Base-by-base conservation (phyloP, 2,113 vertebrate genomes). In the Anthoscopus minutus region DNA sequence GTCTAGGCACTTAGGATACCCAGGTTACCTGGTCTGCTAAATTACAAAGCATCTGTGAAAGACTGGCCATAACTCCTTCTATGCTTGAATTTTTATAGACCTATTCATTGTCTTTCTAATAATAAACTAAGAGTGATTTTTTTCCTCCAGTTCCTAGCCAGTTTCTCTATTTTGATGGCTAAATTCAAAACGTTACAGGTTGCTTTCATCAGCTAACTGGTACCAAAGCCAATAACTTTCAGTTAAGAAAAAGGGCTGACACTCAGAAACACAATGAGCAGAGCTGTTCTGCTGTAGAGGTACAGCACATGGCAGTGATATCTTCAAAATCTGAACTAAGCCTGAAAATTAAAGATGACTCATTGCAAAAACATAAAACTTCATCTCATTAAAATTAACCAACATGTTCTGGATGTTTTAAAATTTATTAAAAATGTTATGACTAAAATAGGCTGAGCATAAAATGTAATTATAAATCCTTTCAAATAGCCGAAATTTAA, bases 281-380 rank as follows among this genome's bases (percentile, higher is more conserved):
- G 56, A 40, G 47, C 8, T 19, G 31, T 12, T 84, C 14, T 11
- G 4, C 12, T 23, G 16, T 6, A 37, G 24, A 27, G 15, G 11
- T 7, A 60, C 19, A 53, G 31, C 13, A 66, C 40, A 38, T 0
- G 2, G 18, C 3, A 2, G 18, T 1, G 23, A 0, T 9, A 60
- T 6, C 78, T 74, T 45, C 11, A 20, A 70, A 74, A 81, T 8
- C 51, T 27, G 44, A 62, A 16, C 35, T 2, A 15, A 35, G 30
- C 30, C 20, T 27, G 24, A 72, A 38, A 65, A 57, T 30, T 27
- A 31, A 50, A 69, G 53, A 72, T 33, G 44, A 58, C n/a, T 88
- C 67, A 27, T 5, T 42, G 19, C 44, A 76, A 76, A 51, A 38
- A 10, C 15, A 18, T 12, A 19, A 58, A 82, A n/a, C 28, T 31